Base-by-base conservation (phyloP, 1,140 invertebrate species). In the Brachionus calyciflorus region DNA sequence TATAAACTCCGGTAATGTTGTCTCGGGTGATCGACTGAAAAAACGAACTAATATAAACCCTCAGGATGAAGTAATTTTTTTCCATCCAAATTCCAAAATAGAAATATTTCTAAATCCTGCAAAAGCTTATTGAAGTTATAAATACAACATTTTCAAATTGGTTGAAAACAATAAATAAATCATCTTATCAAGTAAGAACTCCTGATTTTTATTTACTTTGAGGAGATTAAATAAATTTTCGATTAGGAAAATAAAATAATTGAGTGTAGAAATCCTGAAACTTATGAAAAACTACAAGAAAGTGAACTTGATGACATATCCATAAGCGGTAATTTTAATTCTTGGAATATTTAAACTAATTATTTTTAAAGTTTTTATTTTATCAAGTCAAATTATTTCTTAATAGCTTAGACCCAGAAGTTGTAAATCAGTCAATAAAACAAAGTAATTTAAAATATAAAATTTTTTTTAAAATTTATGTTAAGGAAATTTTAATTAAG, bases 331-430 rank as follows among this genome's bases (percentile, higher is more conserved):
- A 65, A 10, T 24, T 26, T 24, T 10, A 24, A 26, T 2, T 1
- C 26, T 30, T n/a, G n/a, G n/a, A n/a, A n/a, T 6, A 10, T 40
- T n/a, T 57, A 28, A 9, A 5, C 14, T 17, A 60, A 10, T n/a
- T 14, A n/a, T 9, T 19, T 37, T 24, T 7, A 9, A 17, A 10
- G 30, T 9, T 28, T n/a, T 28, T 6, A 24, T 65, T 41, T 65
- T 44, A 41, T 44, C 21, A 65, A 65, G 69, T 73, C 5, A 73
- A 73, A 14, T 21, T 73, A 7, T 73, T 73, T 40, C 21, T 73
- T 24, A 73, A 73, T n/a, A 55, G 21, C 30, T 30, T 73, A 12
- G 51, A 55, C 19, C 10, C 17, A 0, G 51, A 73, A 51, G 21
- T 55, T 51, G 46, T 73, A 10, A 21, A 26, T 4, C 46, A 49